Evolutionary conservation across 2,888 invertebrate genomes (phyloP).

Genomic region (Microplitis manilae): DNA sequence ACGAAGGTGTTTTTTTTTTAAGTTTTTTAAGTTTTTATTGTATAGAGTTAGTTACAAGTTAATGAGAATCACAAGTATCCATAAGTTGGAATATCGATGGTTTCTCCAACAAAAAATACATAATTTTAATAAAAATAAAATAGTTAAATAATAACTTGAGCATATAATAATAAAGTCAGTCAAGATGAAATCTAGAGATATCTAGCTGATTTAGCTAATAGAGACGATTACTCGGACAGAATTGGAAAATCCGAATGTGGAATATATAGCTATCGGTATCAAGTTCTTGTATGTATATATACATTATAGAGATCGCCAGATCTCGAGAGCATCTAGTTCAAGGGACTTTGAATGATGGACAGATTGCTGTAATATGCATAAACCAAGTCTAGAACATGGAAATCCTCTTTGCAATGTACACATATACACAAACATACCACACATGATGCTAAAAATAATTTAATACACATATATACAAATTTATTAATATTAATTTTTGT

Average conservation of each 20-base stretch:
- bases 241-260: not conserved
- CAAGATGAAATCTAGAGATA: constrained; percentile 24
- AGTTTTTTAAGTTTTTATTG: too few relatives aligned
- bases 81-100: too few relatives aligned
- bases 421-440: constrained; percentile 26
- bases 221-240: constrained; percentile 21
- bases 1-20: too few relatives aligned
- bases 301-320: constrained; percentile 28
- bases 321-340: constrained; percentile 32
- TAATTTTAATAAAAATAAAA: not conserved
- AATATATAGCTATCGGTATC: not conserved
- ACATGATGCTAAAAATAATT: not conserved
- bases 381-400: constrained; percentile 63
- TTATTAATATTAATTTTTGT: too few relatives aligned
- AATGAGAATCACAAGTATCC: too few relatives aligned
- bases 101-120: not conserved
- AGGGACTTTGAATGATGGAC: constrained; percentile 65
- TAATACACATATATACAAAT: not conserved
- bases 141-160: not conserved
- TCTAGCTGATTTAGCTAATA: constrained; percentile 25
- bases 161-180: constrained; percentile 33
- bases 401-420: constrained; percentile 67
- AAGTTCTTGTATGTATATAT: constrained; percentile 17
- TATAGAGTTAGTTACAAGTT: too few relatives aligned
- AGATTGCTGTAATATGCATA: constrained; percentile 69